Conservation (phyloP, 2,797 vertebrate species). For the Iguana delicatissima region DNA sequence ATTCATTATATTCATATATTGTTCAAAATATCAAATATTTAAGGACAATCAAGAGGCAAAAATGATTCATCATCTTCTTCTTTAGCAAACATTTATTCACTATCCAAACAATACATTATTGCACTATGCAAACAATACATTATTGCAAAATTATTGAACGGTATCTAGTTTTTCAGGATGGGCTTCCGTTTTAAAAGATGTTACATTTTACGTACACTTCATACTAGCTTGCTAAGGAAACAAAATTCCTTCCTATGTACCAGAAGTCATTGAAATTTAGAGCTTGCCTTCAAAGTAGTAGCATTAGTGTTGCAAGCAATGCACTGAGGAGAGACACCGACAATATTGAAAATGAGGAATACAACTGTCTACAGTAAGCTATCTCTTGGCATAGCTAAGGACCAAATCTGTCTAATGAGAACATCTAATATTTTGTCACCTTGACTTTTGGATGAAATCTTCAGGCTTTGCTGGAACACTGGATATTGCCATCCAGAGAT, state of each 20-base stretch:
- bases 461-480: neutral
- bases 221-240: neutral
- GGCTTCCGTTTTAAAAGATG: neutral
- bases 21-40: neutral
- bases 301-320: neutral
- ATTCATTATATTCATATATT: neutral
- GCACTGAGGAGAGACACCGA: neutral
- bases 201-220: neutral
- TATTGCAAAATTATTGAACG: neutral
- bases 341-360: neutral
- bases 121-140: neutral
- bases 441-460: neutral
- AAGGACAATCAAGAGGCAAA: neutral
- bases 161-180: neutral
- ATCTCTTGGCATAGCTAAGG: neutral
- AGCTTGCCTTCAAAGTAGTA: neutral
- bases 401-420: neutral
- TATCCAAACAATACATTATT: neutral
- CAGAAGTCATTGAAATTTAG: neutral
- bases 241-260: neutral
- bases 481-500: neutral
- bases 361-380: neutral
- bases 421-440: neutral
- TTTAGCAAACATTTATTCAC: neutral
- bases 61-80: neutral